phyloP scores from a whole-genome alignment of 2,113 vertebrate genomes.

The Sinocyclocheilus anophthalmus region DNA sequence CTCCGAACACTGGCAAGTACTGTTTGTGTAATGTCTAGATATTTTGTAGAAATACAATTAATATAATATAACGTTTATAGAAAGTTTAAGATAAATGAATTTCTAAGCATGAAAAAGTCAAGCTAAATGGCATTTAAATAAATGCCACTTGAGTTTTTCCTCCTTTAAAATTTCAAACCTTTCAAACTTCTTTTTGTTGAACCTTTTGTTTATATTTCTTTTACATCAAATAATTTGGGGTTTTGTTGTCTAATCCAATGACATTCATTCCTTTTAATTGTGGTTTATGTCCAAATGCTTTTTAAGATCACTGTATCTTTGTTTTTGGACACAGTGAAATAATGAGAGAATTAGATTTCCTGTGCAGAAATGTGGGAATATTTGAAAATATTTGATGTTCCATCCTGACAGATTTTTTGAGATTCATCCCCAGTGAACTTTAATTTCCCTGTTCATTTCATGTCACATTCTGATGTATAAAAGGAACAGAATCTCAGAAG shows the following conservation, averaged over 20 bases:
- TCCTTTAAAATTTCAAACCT: background rate
- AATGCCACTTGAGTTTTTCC: background rate
- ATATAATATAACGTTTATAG: background rate
- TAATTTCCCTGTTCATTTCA: background rate
- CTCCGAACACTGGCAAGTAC: conserved; percentile 77
- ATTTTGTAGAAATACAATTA: background rate
- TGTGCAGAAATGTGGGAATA: background rate
- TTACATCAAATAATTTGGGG: background rate
- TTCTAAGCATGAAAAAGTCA: background rate
- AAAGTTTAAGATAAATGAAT: background rate
- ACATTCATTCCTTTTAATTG: background rate
- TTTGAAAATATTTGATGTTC: background rate
- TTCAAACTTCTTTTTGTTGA: too few species aligned
- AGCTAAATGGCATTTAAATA: background rate
- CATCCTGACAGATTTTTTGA: background rate
- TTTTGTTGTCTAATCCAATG: background rate
- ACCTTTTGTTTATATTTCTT: background rate
- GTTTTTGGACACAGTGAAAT: background rate
- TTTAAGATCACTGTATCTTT: background rate
- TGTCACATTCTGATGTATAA: background rate
- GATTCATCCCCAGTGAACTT: background rate
- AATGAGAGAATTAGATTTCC: background rate
- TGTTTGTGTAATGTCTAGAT: background rate
- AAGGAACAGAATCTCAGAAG: background rate
- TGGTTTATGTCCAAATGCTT: background rate